Evolutionary conservation across 2,113 vertebrate species (phyloP).

Genomic region (Natator depressus): DNA sequence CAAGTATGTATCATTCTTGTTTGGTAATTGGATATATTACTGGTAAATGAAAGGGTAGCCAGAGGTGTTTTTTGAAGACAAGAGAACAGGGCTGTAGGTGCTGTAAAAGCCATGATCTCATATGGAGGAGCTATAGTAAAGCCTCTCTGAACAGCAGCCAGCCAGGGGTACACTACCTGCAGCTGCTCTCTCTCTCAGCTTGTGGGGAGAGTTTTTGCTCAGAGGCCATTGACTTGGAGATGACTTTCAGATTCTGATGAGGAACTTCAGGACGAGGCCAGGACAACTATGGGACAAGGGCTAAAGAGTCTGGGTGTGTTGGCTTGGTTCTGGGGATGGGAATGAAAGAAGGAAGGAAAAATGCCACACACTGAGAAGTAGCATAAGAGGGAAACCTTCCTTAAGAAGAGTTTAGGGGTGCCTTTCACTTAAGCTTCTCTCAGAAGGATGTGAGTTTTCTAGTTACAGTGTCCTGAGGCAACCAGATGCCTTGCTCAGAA

Average conservation of each 20-base stretch:
- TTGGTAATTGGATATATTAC: background rate
- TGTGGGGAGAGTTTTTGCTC: background rate
- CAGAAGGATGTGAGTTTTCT: background rate
- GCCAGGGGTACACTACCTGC: background rate
- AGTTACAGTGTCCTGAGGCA: background rate
- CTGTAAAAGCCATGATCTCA: conserved; percentile 46
- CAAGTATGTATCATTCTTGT: background rate
- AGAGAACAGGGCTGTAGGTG: background rate
- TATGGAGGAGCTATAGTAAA: background rate
- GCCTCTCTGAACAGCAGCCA: background rate
- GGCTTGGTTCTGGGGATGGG: background rate
- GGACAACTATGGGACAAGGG: background rate
- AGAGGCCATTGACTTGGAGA: background rate
- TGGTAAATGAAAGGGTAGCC: conserved; percentile 5
- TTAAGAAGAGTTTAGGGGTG: background rate
- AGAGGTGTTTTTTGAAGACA: conserved; percentile 47
- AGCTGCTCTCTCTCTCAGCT: background rate
- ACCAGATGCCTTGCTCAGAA: background rate
- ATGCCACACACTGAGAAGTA: background rate
- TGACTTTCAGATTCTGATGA: background rate
- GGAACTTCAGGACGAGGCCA: background rate
- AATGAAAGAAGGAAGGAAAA: background rate
- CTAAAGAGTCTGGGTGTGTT: background rate
- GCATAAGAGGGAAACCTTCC: background rate
- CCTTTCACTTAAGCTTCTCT: background rate